These are phyloP conservation scores for Mus spretus DNA, from an alignment of 2,797 vertebrate genomes.

Conservation along the genomic window DNA sequence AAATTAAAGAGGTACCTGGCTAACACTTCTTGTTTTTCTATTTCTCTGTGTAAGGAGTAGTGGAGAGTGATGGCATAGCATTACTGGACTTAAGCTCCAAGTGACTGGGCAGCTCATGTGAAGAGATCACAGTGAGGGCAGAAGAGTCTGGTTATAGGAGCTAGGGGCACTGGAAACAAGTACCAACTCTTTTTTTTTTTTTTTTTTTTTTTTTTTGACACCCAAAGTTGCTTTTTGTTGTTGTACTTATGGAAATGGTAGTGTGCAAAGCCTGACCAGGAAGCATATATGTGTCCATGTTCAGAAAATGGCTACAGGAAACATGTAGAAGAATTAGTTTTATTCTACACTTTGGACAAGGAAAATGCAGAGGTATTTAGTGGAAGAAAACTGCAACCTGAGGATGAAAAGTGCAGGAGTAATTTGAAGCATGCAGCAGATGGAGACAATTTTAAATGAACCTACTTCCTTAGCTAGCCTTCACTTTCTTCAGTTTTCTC, in stretches of 20 bases:
- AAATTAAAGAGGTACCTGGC: neutral
- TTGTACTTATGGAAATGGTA: neutral
- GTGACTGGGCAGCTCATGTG: accelerated
- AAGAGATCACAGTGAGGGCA: neutral
- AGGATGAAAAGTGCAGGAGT: neutral
- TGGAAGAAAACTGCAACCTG: neutral
- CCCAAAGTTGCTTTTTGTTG: neutral
- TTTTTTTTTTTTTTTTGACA: accelerated
- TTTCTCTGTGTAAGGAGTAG: neutral
- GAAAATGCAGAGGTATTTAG: neutral
- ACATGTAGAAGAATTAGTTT: neutral
- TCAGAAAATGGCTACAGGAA: neutral
- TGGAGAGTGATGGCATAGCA: accelerated
- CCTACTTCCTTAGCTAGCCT: neutral
- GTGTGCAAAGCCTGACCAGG: accelerated
- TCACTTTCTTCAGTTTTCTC: neutral
- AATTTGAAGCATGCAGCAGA: neutral
- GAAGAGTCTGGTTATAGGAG: accelerated
- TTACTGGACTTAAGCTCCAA: neutral
- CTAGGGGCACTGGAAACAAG: neutral
- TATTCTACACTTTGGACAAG: neutral
- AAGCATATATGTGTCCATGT: neutral
- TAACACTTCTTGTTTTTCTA: neutral
- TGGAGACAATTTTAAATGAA: neutral
- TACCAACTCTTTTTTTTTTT: neutral